Percentiles rank a stretch among this genome's conserved stretches.
Conservation (phyloP, 2,888 invertebrate species). For the Philhelius pedissequus region DNA sequence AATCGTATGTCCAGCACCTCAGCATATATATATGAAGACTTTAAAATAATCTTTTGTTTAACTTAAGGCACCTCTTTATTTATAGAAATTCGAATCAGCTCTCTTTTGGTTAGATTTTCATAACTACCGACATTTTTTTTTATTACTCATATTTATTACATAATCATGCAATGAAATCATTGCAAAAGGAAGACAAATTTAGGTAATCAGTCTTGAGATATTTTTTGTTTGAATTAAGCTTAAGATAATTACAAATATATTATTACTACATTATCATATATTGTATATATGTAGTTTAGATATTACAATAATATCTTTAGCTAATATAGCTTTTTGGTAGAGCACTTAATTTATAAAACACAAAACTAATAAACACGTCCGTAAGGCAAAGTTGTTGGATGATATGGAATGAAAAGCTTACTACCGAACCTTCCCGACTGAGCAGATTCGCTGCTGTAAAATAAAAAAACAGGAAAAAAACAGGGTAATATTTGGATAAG, state of each 20-base stretch:
- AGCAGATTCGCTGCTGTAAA: slow-evolving; percentile 76
- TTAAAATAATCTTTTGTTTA: neutral
- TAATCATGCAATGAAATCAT: slow-evolving; percentile 9
- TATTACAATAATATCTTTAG: slow-evolving; percentile 30
- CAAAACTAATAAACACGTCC: slow-evolving; percentile 76
- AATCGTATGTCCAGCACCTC: neutral
- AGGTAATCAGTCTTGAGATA: slow-evolving; percentile 53
- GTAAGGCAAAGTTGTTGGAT: slow-evolving; percentile 76
- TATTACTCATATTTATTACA: too few species aligned
- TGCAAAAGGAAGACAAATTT: neutral
- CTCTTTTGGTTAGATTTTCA: neutral
- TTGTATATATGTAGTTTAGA: neutral
- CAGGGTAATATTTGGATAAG: neutral
- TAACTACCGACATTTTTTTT: too few species aligned
- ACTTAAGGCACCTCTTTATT: neutral
- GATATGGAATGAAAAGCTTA: slow-evolving; percentile 77
- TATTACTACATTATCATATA: neutral
- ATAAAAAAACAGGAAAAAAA: neutral
- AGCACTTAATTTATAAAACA: neutral
- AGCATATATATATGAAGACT: neutral
- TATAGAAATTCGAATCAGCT: neutral
- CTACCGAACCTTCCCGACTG: slow-evolving; percentile 77
- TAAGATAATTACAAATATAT: neutral
- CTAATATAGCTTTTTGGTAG: slow-evolving; percentile 59
- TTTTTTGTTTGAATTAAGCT: neutral